Evolutionary conservation across 2,113 vertebrate genomes (phyloP).

Genomic region (Chloroceryle aenea): DNA sequence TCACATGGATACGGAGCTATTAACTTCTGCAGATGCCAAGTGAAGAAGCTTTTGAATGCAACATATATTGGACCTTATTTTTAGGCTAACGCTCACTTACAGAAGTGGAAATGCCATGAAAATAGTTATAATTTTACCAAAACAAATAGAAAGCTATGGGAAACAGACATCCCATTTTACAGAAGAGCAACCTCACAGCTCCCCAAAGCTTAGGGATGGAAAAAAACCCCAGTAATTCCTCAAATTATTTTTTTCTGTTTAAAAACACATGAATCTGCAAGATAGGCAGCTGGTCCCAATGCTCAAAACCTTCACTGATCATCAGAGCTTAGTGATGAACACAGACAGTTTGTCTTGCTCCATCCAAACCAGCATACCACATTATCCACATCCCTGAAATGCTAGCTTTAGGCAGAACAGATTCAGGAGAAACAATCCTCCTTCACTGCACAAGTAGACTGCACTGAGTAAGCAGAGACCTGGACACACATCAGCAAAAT

Average conservation of each 20-base stretch:
- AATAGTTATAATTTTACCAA: neutral
- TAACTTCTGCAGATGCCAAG: neutral
- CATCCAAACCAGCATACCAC: neutral
- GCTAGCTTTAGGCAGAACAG: neutral
- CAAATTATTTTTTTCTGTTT: neutral
- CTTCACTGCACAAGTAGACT: neutral
- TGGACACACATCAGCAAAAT: accelerated
- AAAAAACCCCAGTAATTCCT: neutral
- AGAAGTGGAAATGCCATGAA: neutral
- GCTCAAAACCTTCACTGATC: neutral
- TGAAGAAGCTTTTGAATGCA: neutral
- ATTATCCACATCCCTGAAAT: neutral
- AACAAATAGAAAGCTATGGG: neutral
- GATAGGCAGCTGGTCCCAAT: neutral
- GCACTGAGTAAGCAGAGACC: neutral
- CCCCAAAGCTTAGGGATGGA: neutral
- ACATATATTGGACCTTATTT: neutral
- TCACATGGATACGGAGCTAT: neutral
- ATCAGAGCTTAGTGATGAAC: neutral
- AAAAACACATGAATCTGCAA: neutral
- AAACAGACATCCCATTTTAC: neutral
- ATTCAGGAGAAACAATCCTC: neutral
- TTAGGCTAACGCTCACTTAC: neutral
- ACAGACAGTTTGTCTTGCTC: neutral
- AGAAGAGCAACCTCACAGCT: neutral